Evolutionary conservation across 2,888 invertebrate genomes (phyloP).

Genomic region (Acanthosoma haemorrhoidale): DNA sequence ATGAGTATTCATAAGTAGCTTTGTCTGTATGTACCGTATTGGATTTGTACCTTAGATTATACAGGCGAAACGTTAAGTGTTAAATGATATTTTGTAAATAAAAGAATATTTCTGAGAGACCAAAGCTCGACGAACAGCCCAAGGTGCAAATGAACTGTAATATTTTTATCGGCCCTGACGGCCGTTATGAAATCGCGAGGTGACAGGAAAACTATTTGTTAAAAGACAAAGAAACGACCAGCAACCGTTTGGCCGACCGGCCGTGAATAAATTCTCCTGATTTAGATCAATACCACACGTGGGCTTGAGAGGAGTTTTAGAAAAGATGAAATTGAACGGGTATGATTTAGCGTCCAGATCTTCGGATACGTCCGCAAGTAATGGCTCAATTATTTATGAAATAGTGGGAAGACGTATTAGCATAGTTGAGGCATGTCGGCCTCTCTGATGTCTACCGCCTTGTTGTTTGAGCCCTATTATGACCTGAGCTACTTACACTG

Average conservation of each 20-base stretch:
- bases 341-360: not conserved
- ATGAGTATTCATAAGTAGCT: too few species aligned
- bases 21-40: too few species aligned
- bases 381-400: slow-evolving; percentile 2
- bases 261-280: not conserved
- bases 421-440: not conserved
- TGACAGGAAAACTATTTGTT: too few species aligned
- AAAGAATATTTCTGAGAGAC: too few species aligned
- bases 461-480: not conserved
- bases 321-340: not conserved
- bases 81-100: too few species aligned
- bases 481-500: not conserved
- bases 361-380: not conserved
- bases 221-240: not conserved
- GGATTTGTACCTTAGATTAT: too few species aligned
- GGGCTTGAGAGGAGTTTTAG: not conserved
- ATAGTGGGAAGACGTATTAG: not conserved
- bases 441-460: not conserved
- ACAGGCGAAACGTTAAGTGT: too few species aligned
- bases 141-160: too few species aligned
- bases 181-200: too few species aligned
- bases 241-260: not conserved
- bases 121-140: too few species aligned
- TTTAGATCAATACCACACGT: not conserved
- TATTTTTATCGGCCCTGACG: too few species aligned